These are phyloP conservation scores for Augiades crinisus DNA, from an alignment of 2,888 invertebrate species.

Conservation along the genomic window DNA sequence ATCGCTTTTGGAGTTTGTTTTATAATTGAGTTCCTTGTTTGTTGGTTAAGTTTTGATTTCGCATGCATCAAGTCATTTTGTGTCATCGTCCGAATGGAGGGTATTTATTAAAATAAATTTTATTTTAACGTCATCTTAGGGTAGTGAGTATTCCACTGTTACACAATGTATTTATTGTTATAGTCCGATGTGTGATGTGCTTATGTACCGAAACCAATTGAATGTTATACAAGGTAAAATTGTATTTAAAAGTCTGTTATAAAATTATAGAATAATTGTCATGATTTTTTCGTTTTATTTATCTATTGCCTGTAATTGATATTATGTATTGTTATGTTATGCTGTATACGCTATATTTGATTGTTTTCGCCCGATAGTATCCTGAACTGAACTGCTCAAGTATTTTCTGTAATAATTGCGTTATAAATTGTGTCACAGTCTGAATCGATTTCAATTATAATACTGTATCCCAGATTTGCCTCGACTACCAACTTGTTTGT, in stretches of 20 bases:
- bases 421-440: too few relatives aligned
- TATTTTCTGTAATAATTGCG: too few relatives aligned
- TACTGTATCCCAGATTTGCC: too few relatives aligned
- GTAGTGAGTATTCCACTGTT: constrained; percentile 68
- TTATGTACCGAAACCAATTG: constrained; percentile 60
- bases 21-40: constrained; percentile 51
- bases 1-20: constrained; percentile 30
- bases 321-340: too few relatives aligned
- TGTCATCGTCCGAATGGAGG: constrained; percentile 56
- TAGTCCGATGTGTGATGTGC: constrained; percentile 59
- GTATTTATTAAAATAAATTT: constrained; percentile 35
- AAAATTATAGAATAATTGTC: constrained; percentile 53
- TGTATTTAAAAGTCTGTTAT: constrained; percentile 79
- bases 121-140: constrained; percentile 31
- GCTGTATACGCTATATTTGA: too few relatives aligned
- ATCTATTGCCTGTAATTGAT: too few relatives aligned
- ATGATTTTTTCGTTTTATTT: constrained; percentile 41
- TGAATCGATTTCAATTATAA: too few relatives aligned
- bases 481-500: too few relatives aligned
- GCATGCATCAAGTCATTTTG: constrained; percentile 65
- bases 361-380: too few relatives aligned
- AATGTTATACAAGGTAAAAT: constrained; percentile 66
- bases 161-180: constrained; percentile 70
- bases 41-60: constrained; percentile 40
- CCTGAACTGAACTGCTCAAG: too few relatives aligned